These are phyloP conservation scores for Myotis pilosus DNA, from an alignment of 2,797 vertebrate genomes.

Conservation along the genomic window DNA sequence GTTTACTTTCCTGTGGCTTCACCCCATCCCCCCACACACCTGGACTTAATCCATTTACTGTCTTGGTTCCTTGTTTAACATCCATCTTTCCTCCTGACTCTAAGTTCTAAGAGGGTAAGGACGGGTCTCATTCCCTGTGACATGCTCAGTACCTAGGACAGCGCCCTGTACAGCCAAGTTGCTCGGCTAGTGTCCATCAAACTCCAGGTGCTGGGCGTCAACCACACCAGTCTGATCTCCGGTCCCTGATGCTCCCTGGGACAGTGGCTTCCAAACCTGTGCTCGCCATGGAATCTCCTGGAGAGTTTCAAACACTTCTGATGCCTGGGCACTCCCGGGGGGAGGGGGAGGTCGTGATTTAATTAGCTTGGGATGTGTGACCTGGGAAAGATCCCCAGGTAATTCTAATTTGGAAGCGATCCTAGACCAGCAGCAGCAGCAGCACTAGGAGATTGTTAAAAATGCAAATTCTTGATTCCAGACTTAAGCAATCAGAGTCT, in stretches of 20 bases:
- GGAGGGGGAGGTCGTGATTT: neutral
- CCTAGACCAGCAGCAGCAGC: neutral
- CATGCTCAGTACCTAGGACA: neutral
- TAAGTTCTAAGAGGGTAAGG: neutral
- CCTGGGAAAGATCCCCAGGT: neutral
- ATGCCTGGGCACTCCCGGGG: too few species aligned
- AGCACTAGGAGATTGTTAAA: neutral
- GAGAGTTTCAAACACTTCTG: neutral
- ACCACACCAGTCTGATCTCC: accelerated
- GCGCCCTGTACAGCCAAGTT: accelerated
- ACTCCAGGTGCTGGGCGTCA: too few species aligned
- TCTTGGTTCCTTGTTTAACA: neutral
- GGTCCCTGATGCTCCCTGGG: neutral
- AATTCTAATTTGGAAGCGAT: neutral
- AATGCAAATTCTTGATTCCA: neutral
- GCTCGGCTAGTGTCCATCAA: accelerated
- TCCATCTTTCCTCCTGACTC: neutral
- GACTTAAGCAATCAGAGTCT: neutral
- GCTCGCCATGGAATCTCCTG: neutral
- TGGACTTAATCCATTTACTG: neutral
- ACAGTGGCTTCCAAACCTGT: neutral
- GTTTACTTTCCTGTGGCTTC: neutral
- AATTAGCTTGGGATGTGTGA: neutral
- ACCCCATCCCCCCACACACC: too few species aligned
- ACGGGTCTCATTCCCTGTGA: neutral